Evolutionary conservation across 2,888 invertebrate genomes (phyloP).

Genomic region (Phalera bucephala): DNA sequence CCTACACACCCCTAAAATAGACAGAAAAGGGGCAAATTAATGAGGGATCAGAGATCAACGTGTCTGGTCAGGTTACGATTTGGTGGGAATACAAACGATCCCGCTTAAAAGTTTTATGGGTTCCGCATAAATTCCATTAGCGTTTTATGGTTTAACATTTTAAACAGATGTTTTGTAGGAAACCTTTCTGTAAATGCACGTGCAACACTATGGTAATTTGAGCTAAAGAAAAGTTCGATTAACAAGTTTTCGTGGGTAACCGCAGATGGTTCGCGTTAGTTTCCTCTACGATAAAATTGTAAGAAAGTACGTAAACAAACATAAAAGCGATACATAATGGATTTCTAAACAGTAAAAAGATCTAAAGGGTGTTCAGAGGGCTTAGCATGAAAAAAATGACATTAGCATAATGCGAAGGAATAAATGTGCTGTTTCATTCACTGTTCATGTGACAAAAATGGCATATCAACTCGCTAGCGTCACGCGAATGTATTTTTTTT

Average conservation of each 20-base stretch:
- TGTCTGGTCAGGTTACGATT: constrained; percentile 48
- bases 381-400: too few species aligned
- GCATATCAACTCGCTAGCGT: too few species aligned
- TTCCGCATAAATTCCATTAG: constrained; percentile 74
- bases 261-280: neutral
- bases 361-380: too few species aligned
- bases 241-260: neutral
- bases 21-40: constrained; percentile 17
- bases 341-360: too few species aligned
- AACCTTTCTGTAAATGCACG: constrained; percentile 15
- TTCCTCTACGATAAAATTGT: too few species aligned
- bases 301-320: too few species aligned
- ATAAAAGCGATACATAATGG: too few species aligned
- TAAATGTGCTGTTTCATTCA: too few species aligned
- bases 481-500: too few species aligned
- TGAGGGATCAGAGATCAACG: constrained; percentile 31
- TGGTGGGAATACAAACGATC: constrained; percentile 70
- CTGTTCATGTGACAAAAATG: too few species aligned
- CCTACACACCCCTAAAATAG: constrained; percentile 13
- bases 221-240: constrained; percentile 5
- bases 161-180: constrained; percentile 60
- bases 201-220: constrained; percentile 9
- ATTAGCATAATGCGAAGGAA: too few species aligned
- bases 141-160: constrained; percentile 71
- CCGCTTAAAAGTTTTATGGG: constrained; percentile 76